Conservation (phyloP, 1,140 invertebrate genomes). For the Hypsibius dujardini region DNA sequence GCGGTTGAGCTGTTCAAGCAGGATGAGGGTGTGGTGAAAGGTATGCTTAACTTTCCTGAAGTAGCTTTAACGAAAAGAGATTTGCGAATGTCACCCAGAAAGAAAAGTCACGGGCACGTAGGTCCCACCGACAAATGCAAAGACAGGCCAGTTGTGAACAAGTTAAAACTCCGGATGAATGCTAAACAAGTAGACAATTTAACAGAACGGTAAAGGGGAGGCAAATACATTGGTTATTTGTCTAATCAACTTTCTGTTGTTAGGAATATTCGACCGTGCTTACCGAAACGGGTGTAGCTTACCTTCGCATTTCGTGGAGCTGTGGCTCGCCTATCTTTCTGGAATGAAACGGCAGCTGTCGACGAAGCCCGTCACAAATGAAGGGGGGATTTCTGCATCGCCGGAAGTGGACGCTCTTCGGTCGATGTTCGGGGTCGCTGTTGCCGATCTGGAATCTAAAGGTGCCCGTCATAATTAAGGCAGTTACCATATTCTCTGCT, state of each 20-base stretch:
- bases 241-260: neutral
- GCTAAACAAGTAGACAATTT: no score
- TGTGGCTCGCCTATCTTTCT: conserved; percentile 56
- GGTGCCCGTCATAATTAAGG: neutral
- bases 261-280: neutral
- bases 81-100: no score
- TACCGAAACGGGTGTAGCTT: neutral
- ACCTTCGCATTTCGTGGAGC: conserved; percentile 28
- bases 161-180: no score
- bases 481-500: neutral
- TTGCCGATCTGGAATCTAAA: neutral
- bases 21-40: neutral
- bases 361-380: neutral
- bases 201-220: neutral
- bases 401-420: neutral
- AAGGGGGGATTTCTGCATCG: neutral
- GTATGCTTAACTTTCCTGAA: neutral
- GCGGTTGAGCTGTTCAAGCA: conserved; percentile 38
- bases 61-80: no score
- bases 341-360: conserved; percentile 33
- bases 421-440: neutral
- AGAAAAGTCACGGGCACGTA: no score
- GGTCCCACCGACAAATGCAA: no score
- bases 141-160: no score
- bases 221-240: no score